Percentiles rank a stretch among this genome's conserved stretches.
Conservation (phyloP, 2,888 invertebrate genomes). For the Taphrorychus bicolor region DNA sequence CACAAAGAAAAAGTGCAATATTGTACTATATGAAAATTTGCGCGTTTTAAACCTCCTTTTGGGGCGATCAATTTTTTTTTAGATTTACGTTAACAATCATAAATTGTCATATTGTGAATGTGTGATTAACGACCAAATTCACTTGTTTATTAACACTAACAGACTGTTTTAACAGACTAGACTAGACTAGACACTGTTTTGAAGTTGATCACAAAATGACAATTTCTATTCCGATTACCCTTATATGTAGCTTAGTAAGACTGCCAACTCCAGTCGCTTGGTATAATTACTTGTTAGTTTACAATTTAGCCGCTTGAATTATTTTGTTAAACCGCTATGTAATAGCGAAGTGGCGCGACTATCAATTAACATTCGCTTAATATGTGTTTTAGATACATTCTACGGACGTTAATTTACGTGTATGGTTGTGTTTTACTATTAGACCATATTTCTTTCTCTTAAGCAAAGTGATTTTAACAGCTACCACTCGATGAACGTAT, state of each 20-base stretch:
- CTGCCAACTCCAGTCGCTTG: background rate
- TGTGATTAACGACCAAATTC: background rate
- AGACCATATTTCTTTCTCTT: constrained; percentile 9
- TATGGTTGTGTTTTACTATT: constrained; percentile 32
- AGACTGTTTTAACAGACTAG: too few species aligned
- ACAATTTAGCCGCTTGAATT: background rate
- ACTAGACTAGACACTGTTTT: background rate
- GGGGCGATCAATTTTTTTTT: background rate
- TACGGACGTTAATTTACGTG: constrained; percentile 6
- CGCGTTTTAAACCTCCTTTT: background rate
- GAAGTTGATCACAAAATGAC: background rate
- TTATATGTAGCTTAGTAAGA: background rate
- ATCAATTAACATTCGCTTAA: constrained; percentile 5
- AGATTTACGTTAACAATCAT: background rate
- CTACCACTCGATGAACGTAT: constrained; percentile 22
- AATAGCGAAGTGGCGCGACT: constrained; percentile 1
- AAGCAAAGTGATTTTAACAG: constrained; percentile 27
- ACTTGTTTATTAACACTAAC: background rate
- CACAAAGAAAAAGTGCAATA: background rate
- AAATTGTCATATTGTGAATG: background rate
- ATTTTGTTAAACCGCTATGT: background rate
- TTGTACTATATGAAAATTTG: background rate
- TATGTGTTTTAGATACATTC: constrained; percentile 6
- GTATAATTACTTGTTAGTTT: background rate
- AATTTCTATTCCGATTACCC: background rate